Conservation (phyloP, 2,113 vertebrate genomes). For the Lucifuga dentata region DNA sequence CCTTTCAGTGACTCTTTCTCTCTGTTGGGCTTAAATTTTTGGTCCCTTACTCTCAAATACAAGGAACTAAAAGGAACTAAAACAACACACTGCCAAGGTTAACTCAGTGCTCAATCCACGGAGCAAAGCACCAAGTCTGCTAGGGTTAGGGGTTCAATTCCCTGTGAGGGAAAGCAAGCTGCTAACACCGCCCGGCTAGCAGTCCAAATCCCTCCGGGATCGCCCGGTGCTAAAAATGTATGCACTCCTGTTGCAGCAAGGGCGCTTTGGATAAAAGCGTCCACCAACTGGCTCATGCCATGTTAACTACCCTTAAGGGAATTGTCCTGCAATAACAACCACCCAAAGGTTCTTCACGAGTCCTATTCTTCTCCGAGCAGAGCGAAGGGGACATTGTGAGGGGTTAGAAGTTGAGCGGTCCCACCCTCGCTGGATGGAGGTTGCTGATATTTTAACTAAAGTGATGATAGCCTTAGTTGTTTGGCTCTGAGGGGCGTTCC, state of each 20-base stretch:
- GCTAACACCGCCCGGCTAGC: conserved; percentile 15
- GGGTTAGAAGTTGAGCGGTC: background rate
- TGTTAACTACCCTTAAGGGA: conserved; percentile 70
- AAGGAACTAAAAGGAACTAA: too few relatives aligned
- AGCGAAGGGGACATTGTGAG: conserved; percentile 63
- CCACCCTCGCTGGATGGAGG: conserved; percentile 47
- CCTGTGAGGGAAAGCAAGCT: conserved; percentile 6
- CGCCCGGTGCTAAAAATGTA: conserved; percentile 59
- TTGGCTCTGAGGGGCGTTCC: conserved; percentile 52
- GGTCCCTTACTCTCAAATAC: too few relatives aligned
- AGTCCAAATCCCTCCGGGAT: conserved; percentile 44
- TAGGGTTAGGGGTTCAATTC: conserved; percentile 51
- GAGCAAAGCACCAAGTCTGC: background rate
- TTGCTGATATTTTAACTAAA: conserved; percentile 73
- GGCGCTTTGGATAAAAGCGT: conserved; percentile 63
- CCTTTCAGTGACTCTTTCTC: background rate
- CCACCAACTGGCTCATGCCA: conserved; percentile 51
- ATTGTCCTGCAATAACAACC: conserved; percentile 62
- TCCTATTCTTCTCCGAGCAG: conserved; percentile 46
- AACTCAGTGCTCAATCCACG: too few relatives aligned
- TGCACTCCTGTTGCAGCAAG: conserved; percentile 7
- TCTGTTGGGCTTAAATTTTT: too few relatives aligned
- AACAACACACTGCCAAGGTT: too few relatives aligned
- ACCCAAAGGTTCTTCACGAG: conserved; percentile 57
- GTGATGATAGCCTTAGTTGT: conserved; percentile 75